A percentile compares a stretch with the other conserved stretches of the same genome.
phyloP scores from a whole-genome alignment of 2,797 vertebrate species.

The Helarctos malayanus region DNA sequence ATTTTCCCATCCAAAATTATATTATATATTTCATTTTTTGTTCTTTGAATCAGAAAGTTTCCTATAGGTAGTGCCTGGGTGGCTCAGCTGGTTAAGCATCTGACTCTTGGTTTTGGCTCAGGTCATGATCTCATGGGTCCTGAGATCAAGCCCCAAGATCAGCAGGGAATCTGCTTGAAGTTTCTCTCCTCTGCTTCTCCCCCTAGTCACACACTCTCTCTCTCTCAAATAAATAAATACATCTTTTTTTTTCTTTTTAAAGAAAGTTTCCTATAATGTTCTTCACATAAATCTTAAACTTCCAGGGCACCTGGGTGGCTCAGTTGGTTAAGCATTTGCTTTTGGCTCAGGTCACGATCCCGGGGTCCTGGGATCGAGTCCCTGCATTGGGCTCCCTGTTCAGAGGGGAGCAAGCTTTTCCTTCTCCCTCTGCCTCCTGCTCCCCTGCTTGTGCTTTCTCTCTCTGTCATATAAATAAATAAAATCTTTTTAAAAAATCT shows the following conservation, averaged over 20 bases:
- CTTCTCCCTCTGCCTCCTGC: background rate
- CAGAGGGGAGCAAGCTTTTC: background rate
- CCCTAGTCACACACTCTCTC: background rate
- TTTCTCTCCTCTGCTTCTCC: background rate
- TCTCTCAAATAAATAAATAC: too few species aligned
- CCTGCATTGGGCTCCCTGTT: background rate
- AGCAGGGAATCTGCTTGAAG: background rate
- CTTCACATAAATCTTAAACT: too few species aligned
- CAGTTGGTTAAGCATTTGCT: background rate
- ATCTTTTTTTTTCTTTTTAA: too few species aligned
- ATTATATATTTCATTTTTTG: background rate
- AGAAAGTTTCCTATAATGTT: too few species aligned
- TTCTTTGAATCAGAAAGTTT: slow-evolving; percentile 17
- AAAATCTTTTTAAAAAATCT: background rate
- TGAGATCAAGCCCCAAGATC: background rate
- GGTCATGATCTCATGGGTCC: background rate
- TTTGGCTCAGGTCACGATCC: background rate
- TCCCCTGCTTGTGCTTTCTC: background rate
- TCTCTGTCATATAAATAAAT: background rate
- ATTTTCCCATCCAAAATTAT: background rate
- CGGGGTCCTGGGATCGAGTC: background rate
- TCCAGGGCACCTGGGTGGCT: too few species aligned
- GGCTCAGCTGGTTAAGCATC: background rate
- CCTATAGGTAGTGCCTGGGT: background rate
- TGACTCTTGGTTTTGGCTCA: background rate